Conservation (phyloP, 2,113 vertebrate species). For the Nanorana parkeri region DNA sequence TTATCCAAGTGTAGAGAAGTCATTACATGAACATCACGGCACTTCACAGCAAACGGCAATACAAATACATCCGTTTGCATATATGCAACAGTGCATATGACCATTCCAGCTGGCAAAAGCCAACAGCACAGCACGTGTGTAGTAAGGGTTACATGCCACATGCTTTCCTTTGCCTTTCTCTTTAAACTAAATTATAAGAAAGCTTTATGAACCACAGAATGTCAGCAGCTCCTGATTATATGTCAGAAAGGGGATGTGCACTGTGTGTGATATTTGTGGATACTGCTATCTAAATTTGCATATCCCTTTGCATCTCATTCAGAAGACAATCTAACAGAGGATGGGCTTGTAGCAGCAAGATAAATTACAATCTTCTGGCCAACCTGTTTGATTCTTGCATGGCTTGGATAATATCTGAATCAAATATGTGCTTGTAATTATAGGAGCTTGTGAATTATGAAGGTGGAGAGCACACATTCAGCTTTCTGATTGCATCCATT, state of each 20-base stretch:
- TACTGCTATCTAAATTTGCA: background rate
- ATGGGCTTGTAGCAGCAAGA: slow-evolving; percentile 36
- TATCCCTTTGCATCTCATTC: slow-evolving; percentile 9
- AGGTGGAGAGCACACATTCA: slow-evolving; percentile 54
- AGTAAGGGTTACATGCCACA: background rate
- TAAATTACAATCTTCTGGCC: slow-evolving; percentile 37
- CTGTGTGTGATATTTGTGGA: background rate
- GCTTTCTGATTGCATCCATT: slow-evolving; percentile 57
- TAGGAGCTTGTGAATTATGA: slow-evolving; percentile 53
- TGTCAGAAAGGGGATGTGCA: slow-evolving; percentile 17
- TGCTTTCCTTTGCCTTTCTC: background rate
- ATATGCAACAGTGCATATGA: too few relatives aligned
- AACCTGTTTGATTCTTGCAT: slow-evolving; percentile 45
- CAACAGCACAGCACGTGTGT: too few relatives aligned
- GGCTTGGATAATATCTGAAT: slow-evolving; percentile 50
- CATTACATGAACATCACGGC: background rate
- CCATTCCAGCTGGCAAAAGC: too few relatives aligned
- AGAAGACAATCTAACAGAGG: background rate
- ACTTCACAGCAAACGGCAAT: too few relatives aligned
- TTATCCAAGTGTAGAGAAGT: too few relatives aligned
- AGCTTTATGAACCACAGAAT: slow-evolving; percentile 46
- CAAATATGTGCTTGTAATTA: slow-evolving; percentile 53
- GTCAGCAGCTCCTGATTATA: slow-evolving; percentile 7
- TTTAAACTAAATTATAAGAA: slow-evolving; percentile 6
- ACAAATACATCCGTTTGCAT: background rate